phyloP scores from a whole-genome alignment of 2,113 vertebrate genomes.

The Lamprologus ornatipinnis region DNA sequence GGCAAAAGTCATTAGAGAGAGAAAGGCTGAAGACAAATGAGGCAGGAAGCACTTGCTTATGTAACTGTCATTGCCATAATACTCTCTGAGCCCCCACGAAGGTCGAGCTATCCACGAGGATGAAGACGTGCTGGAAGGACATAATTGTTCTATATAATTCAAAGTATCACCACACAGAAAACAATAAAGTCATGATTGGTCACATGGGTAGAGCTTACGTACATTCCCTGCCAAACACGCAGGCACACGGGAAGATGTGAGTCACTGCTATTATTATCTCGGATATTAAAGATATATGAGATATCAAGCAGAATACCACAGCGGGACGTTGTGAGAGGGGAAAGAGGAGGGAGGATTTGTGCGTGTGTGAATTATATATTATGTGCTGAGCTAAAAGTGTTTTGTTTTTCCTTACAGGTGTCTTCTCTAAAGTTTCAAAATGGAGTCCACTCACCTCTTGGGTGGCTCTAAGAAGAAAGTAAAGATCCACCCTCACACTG shows the following conservation, averaged over 20 bases:
- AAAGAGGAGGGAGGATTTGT: not conserved
- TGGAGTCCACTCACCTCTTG: constrained; percentile 80
- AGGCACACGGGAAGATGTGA: constrained; percentile 6
- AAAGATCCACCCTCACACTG: constrained; percentile 92
- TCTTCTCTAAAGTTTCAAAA: constrained; percentile 49
- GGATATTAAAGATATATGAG: constrained; percentile 53
- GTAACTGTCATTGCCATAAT: constrained; percentile 9
- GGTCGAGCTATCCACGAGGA: not conserved
- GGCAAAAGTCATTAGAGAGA: not conserved
- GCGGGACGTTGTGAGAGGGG: not conserved
- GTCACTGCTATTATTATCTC: constrained; percentile 45
- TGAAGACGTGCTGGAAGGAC: not conserved
- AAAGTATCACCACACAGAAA: not conserved
- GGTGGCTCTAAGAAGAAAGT: constrained; percentile 83
- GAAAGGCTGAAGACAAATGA: constrained; percentile 10
- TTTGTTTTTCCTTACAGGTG: constrained; percentile 37
- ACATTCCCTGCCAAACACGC: not conserved
- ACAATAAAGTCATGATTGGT: not conserved
- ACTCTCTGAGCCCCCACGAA: not conserved
- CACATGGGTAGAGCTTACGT: not conserved
- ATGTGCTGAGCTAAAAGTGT: not conserved
- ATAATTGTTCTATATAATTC: not conserved
- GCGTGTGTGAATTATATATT: not conserved
- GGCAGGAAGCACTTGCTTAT: not conserved
- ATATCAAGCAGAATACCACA: not conserved